Percentiles rank a stretch among this genome's conserved stretches.
Conservation (phyloP, 2,888 invertebrate species). For the Pandemis corylana region DNA sequence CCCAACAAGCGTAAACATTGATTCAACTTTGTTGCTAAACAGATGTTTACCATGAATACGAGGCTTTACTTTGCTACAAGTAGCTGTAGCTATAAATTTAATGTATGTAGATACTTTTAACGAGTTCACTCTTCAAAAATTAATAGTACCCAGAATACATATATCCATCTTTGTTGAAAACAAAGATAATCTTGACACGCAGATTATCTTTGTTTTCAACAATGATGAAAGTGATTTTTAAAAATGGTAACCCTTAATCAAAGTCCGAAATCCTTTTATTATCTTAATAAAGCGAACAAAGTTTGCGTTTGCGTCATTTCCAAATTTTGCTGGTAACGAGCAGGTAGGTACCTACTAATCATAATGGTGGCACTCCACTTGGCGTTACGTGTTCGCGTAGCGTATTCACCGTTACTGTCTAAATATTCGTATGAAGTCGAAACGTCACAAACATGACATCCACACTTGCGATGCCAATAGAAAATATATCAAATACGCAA, state of each 20-base stretch:
- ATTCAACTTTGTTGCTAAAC: too few species aligned
- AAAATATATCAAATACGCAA: too few species aligned
- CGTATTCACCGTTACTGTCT: too few species aligned
- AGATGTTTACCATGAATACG: too few species aligned
- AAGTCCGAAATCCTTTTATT: neutral
- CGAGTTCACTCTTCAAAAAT: slow-evolving; percentile 27
- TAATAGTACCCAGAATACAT: neutral
- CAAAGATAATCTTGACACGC: too few species aligned
- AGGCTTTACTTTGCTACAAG: slow-evolving; percentile 38
- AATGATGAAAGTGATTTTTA: neutral
- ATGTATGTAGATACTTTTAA: slow-evolving; percentile 41
- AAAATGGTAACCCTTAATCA: neutral
- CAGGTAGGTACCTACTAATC: neutral
- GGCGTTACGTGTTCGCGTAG: too few species aligned
- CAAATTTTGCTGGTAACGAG: neutral
- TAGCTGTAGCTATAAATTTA: slow-evolving; percentile 36
- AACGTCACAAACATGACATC: too few species aligned
- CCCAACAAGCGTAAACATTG: too few species aligned
- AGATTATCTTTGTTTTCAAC: neutral
- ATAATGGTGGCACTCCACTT: neutral
- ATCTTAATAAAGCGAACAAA: neutral
- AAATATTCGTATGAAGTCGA: too few species aligned
- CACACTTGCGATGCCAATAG: too few species aligned
- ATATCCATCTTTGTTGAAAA: too few species aligned
- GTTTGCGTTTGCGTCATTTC: neutral